Percentiles rank a stretch among this genome's conserved stretches.
These are phyloP conservation scores for Indri indri DNA, from an alignment of 2,113 vertebrate genomes.

Conservation along the genomic window DNA sequence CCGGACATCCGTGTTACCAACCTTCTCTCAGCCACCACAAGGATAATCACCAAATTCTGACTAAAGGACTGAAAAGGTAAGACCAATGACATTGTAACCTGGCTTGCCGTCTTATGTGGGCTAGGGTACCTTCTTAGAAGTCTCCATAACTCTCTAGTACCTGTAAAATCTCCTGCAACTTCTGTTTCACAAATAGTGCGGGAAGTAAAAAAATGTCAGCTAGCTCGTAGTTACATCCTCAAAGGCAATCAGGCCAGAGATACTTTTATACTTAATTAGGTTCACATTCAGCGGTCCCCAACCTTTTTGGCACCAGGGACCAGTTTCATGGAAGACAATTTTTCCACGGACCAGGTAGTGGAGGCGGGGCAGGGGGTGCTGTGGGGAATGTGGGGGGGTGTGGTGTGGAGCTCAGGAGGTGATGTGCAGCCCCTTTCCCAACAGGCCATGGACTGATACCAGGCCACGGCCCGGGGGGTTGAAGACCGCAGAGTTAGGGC, in stretches of 20 bases:
- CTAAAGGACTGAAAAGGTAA: slow-evolving; percentile 63
- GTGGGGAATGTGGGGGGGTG: no score
- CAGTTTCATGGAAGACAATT: no score
- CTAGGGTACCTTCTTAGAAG: neutral
- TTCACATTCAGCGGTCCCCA: no score
- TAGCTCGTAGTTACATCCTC: neutral
- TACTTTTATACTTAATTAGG: neutral
- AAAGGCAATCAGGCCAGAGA: neutral
- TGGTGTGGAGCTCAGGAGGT: no score
- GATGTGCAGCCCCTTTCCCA: no score
- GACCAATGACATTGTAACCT: neutral
- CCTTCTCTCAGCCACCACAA: neutral
- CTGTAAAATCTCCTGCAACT: neutral
- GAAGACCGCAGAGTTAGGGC: no score
- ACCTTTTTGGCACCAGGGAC: no score
- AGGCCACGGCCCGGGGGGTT: no score
- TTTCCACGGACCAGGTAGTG: no score
- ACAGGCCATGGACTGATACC: no score
- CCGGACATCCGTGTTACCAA: neutral
- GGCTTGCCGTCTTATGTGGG: neutral
- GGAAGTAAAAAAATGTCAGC: neutral
- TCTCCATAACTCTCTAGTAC: neutral
- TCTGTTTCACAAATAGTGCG: neutral
- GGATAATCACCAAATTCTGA: neutral
- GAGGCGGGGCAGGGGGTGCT: no score